phyloP scores from a whole-genome alignment of 2,113 vertebrate genomes.

The Axis porcinus region DNA sequence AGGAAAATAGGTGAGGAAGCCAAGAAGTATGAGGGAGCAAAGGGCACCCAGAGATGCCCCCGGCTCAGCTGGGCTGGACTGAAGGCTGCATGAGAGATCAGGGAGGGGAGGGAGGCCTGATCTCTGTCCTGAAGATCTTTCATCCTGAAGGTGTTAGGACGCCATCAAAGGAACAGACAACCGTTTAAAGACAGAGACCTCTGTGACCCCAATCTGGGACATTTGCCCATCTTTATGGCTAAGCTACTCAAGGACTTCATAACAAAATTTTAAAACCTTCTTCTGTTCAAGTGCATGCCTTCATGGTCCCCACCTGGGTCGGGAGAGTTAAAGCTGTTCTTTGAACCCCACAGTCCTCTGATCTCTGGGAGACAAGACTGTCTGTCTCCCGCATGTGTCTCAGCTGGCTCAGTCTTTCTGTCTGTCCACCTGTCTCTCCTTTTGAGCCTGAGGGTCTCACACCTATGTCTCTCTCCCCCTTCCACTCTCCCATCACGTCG shows the following conservation, averaged over 20 bases:
- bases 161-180: background rate
- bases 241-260: background rate
- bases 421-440: background rate
- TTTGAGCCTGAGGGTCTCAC: background rate
- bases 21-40: background rate
- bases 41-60: background rate
- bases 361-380: background rate
- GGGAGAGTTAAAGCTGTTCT: background rate
- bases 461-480: too few species aligned
- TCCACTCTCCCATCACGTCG: rapidly evolving
- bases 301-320: background rate
- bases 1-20: background rate
- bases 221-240: background rate
- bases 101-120: background rate
- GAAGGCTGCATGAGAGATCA: background rate
- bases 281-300: background rate
- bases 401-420: background rate
- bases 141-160: background rate
- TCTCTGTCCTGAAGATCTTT: background rate
- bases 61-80: background rate
- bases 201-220: background rate
- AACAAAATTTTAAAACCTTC: background rate
- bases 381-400: background rate
- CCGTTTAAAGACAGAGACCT: background rate
- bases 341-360: background rate